Evolutionary conservation across 2,797 vertebrate species (phyloP), one percentile per base, ranked within the genome.

Genomic region (Garrulus glandarius): DNA sequence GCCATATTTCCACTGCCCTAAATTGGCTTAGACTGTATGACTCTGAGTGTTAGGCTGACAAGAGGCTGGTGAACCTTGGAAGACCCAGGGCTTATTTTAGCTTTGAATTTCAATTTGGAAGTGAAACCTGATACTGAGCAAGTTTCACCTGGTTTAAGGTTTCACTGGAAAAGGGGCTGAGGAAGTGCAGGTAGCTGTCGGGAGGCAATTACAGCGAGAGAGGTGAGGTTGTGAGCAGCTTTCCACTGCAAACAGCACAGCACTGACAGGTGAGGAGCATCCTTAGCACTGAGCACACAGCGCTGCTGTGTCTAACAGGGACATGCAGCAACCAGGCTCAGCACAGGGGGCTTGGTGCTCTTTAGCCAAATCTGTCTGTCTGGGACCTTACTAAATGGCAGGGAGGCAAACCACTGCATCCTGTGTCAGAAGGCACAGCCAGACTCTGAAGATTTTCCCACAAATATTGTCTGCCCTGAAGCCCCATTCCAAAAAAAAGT

Each of bases 401-500:
- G 53, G 53, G 90, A 93, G 83, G 67, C 34, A 78, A 93, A 92
- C 64, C 9, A 6, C 63, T 57, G 68, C 61, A 26, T 64, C 63
- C 87, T 19, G 6, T 61, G 83, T 60, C 80, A 84, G 81, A 89
- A 95, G 24, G 47, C 26, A 6, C 63, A 92, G 78, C 67, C 91
- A 76, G 76, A 53, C 57, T 95, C 41, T 0, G 1, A 18, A 34
- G 37, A 92, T 96, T 97, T 96, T 97, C 95, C 96, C 95, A 96
- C 94, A 96, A 91, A 96, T 93, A 90, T 93, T 97, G 89, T 95
- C 94, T 97, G 85, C 90, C 59, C 70, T 63, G 64, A 76, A 95
- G 84, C 64, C 53, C 53, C 10, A 1, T 84, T 96, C 71, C 60
- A 34, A 72, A 69, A 86, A 81, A 70, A 26, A 8, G 34, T 87